A percentile compares a stretch with the other conserved stretches of the same genome.
phyloP scores from a whole-genome alignment of 2,888 invertebrate species.

The Drosophila nigritarsus region DNA sequence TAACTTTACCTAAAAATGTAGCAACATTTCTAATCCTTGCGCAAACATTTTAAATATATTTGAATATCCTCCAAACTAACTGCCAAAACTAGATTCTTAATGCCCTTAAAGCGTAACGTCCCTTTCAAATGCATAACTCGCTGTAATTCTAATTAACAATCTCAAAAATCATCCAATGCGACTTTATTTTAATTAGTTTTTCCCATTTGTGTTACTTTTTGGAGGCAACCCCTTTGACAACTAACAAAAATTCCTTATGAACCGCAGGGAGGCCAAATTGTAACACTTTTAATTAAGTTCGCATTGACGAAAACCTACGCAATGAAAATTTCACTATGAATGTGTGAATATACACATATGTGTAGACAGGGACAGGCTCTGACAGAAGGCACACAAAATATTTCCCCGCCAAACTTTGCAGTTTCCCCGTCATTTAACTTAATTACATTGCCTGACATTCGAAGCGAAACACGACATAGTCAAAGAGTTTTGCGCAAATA shows the following conservation, averaged over 20 bases:
- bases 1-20: not conserved
- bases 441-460: slow-evolving; percentile 69
- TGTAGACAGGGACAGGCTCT: not conserved
- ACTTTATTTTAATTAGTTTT: slow-evolving; percentile 70
- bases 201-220: slow-evolving; percentile 51
- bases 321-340: slow-evolving; percentile 16
- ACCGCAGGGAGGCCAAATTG: slow-evolving; percentile 41
- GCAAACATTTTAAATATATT: not conserved
- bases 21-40: not conserved
- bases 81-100: not conserved
- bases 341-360: slow-evolving; percentile 1
- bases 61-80: not conserved
- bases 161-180: slow-evolving; percentile 51
- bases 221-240: slow-evolving; percentile 26
- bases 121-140: slow-evolving; percentile 43
- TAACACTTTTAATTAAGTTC: slow-evolving; percentile 71
- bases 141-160: slow-evolving; percentile 50
- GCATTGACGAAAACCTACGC: slow-evolving; percentile 47
- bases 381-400: slow-evolving; percentile 35
- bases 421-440: slow-evolving; percentile 74
- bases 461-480: slow-evolving; percentile 49
- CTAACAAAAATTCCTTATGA: slow-evolving; percentile 34
- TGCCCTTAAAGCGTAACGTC: not conserved
- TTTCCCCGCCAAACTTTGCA: slow-evolving; percentile 61
- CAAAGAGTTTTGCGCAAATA: slow-evolving; percentile 42